Base-by-base conservation (phyloP, 2,888 invertebrate genomes). In the Clistopyga incitator region DNA sequence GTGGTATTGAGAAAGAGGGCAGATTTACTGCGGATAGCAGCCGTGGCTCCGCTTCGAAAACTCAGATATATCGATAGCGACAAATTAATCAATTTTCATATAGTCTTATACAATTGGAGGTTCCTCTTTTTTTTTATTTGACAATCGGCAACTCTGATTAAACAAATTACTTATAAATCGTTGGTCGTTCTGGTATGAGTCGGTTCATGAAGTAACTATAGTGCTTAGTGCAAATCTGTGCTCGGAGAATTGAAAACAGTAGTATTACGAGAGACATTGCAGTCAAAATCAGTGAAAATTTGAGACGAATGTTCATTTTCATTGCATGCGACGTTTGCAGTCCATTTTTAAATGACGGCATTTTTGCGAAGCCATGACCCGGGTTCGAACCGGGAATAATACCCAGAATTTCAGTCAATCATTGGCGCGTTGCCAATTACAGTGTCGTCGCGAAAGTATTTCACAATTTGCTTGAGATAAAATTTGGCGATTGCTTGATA, bases 21-120 rank as follows among this genome's bases (percentile, higher is more conserved):
- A 50, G 29, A 59, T 70, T 88, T 87, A 84, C 42, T 64, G 64
- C 84, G 87, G 88, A 90, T 90, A 90, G 90, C 89, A 90, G 86
- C 86, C 82, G 87, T 88, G 86, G 84, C 78, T 84, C 85, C 85
- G 84, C 82, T 80, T 81, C 10, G 11, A 10, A 61, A 29, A 29
- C 6, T 0, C 4, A 70, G 11, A 70, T 42, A 29, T 56, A 6
- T 59, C 8, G 54, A 52, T 10, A 10, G 4, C 18, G 2, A 10
- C 20, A 68, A 34, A 20, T 50, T 15, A 13, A 45, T 45, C 3
- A 11, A 45, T 45, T 45, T 11, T 3, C 13, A 45, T 45, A 45
- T 11, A 13, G 1, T 15, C 13, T 13, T 45, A 15, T 45, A 15
- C 0, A 13, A 15, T 2, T 3, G 3, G 15, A 45, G 45, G 13